Evolutionary conservation across 2,797 vertebrate species (phyloP), one percentile per base, ranked within the genome.

Genomic region (Chromobotia macracanthus): DNA sequence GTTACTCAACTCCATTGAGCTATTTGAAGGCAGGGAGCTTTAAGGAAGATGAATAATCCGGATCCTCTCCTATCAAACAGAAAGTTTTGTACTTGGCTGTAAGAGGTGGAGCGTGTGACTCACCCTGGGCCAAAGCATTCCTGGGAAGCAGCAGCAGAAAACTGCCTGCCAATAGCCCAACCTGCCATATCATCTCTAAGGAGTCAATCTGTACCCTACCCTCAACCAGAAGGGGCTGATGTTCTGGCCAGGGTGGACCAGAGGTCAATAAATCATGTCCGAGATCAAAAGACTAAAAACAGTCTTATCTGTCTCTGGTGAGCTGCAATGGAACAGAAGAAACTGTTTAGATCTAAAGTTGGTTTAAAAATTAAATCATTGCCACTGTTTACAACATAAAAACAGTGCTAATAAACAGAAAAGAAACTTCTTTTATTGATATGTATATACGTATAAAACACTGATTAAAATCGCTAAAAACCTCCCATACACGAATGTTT

Each of bases 81-180:
- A 53, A 75, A 63, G 48, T 25, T 51, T 38, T 51, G 55, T 77
- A 72, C 56, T 69, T 46, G 83, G 83, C 65, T 55, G 70, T 31
- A 13, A 38, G n/a, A 72, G 56, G 61, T 35, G 67, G 56, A 38
- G 55, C 15, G 13, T 21, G 72, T 88, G 88, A 93, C 94, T 94
- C 92, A 94, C 94, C 92, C 88, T 82, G 84, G n/a, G 77, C 89
- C 6, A 87, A 86, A 84, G 88, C 84, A 86, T 86, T 87, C 86
- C 89, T 86, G 81, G 91, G 82, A 3, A 89, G 31, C 70, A 93
- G 87, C 77, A 93, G 90, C 73, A 93, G 84, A 80, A 90, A 81
- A 66, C 87, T 85, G 85, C 89, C 80, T 7, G 88, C 80, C 88
- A 89, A 80, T 21, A 87, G 69, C 65, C 86, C 87, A 74, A 83